Conservation (phyloP, 2,888 invertebrate species). For the Brachynemurus nebulosus region DNA sequence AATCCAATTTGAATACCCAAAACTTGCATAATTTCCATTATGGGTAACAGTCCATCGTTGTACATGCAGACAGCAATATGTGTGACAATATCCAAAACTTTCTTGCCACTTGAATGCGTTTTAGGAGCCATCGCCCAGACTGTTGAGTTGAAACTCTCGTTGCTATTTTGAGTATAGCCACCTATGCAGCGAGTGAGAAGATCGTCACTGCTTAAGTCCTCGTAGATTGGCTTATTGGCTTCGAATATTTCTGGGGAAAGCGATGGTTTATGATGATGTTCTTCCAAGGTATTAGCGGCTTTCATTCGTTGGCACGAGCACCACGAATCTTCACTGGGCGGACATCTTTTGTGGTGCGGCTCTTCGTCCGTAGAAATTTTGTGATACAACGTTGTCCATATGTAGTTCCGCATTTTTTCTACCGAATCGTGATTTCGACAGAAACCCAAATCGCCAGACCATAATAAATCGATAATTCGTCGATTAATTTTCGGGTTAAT, state of each 20-base stretch:
- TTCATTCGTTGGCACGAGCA: constrained; percentile 13
- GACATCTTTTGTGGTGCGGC: constrained; percentile 14
- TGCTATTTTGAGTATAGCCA: too few relatives aligned
- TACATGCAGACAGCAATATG: constrained; percentile 11
- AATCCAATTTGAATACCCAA: constrained; percentile 16
- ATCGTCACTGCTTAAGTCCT: constrained; percentile 22
- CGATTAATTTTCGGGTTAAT: constrained; percentile 17
- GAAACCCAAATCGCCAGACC: constrained; percentile 20
- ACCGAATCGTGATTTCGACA: constrained; percentile 17
- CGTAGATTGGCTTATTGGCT: constrained; percentile 22
- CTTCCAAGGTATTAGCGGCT: constrained; percentile 5
- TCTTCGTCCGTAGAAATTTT: constrained; percentile 11
- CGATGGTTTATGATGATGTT: constrained; percentile 15
- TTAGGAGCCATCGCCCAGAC: constrained; percentile 23
- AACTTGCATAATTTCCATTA: constrained; percentile 11
- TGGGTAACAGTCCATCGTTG: constrained; percentile 15
- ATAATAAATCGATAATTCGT: constrained; percentile 21
- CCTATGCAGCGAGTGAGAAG: constrained; percentile 22
- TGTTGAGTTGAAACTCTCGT: constrained; percentile 22
- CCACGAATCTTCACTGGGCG: constrained; percentile 14
- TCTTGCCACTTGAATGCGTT: constrained; percentile 1
- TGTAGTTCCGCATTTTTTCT: constrained; percentile 16
- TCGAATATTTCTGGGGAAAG: constrained; percentile 14
- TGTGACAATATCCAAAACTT: constrained; percentile 14
- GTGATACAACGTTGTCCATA: constrained; percentile 14